phyloP scores from a whole-genome alignment of 2,797 vertebrate genomes.

The Adelosebastes latens region DNA sequence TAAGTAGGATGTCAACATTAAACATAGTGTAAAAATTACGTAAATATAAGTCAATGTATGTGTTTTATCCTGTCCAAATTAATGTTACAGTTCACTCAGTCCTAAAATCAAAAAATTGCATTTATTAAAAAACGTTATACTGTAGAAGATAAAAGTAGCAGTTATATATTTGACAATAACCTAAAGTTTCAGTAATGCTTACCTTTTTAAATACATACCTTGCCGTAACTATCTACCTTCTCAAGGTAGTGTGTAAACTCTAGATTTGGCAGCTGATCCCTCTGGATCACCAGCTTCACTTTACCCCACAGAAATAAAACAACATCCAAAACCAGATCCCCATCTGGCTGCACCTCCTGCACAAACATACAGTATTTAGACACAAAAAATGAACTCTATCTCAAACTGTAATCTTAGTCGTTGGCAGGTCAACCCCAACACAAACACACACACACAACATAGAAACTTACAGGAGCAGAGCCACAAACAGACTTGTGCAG shows the following conservation, averaged over 20 bases:
- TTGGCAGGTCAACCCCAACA: neutral
- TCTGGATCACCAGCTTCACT: constrained; percentile 83
- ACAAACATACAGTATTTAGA: neutral
- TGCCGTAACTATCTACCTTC: constrained; percentile 76
- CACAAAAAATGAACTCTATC: neutral
- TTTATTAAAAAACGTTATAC: neutral
- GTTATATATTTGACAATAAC: neutral
- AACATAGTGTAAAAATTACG: neutral
- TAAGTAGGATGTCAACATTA: neutral
- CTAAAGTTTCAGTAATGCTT: neutral
- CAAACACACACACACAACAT: constrained; percentile 13
- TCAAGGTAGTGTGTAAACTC: constrained; percentile 70
- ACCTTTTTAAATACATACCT: constrained; percentile 75
- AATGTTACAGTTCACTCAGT: neutral
- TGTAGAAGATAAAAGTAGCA: neutral
- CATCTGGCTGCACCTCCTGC: constrained; percentile 84
- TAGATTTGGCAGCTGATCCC: constrained; percentile 63
- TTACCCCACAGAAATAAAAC: constrained; percentile 89
- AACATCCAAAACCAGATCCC: constrained; percentile 86
- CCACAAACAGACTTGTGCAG: constrained; percentile 82
- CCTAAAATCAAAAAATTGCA: neutral
- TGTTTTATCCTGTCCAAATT: neutral
- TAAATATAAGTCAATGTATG: neutral
- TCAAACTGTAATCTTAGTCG: neutral
- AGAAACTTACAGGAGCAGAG: constrained; percentile 81